Evolutionary conservation across 2,113 vertebrate species (phyloP), one percentile per base, ranked within the genome.

Genomic region (Peromyscus maniculatus): DNA sequence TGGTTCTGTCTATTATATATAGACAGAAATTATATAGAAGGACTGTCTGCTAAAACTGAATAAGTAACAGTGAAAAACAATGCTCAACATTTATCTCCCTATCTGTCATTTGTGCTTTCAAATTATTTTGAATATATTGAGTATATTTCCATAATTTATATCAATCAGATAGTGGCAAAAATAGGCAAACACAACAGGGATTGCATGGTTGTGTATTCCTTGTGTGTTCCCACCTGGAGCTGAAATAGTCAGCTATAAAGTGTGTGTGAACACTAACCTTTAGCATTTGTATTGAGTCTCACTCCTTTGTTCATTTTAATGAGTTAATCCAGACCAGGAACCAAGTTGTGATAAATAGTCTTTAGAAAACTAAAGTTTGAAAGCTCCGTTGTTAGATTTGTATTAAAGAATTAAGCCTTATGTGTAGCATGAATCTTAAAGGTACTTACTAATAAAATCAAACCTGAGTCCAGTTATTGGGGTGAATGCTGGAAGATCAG

Each of bases 371-470:
- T 64, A 75, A 59, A 89, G 46, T 7, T 3, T 69, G 87, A 52
- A 92, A 91, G 15, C 57, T 72, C 11, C 57, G 36, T 88, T 67
- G 10, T 74, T 74, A 91, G 88, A 66, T 82, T 22, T 89, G 55
- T 72, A 92, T 94, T 79, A 87, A 75, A 82, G 55, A 87, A 89
- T 93, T 71, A 93, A 57, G 59, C 62, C 5, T 21, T 62, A 9
- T 4, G 33, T 6, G 2, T 87, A 49, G 7, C 46, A 49, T 49
- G 46, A 49, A 49, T 49, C 46, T 49, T 49, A 49, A 49, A 49
- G 46, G 46, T 49, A 49, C 46, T 49, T 49, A 49, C 46, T 49
- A 49, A 49, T 49, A 49, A 49, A 49, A 49, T 49, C 46, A 49
- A 49, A 49, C 46, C 6, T 49, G 46, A 49, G 6, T 1, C 46